These are phyloP conservation scores for Saccostrea echinata DNA, from an alignment of 1,140 invertebrate species.

Conservation along the genomic window DNA sequence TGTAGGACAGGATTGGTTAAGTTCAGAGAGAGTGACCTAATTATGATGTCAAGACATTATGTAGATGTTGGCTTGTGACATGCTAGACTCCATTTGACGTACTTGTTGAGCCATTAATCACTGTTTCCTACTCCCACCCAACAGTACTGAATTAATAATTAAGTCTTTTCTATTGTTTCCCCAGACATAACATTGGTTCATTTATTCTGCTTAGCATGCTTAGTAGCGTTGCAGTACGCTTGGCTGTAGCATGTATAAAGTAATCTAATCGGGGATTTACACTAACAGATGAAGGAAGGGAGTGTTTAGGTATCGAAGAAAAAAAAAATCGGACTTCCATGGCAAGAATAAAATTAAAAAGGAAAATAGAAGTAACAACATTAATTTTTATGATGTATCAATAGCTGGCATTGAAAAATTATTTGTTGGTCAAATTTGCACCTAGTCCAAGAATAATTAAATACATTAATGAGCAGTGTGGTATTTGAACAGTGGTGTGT, in stretches of 20 bases:
- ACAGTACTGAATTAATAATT: slow-evolving; percentile 6
- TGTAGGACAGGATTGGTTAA: neutral
- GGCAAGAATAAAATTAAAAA: neutral
- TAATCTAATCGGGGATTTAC: slow-evolving; percentile 17
- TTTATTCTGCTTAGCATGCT: slow-evolving; percentile 28
- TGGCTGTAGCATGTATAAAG: slow-evolving; percentile 7
- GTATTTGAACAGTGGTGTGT: slow-evolving; percentile 34
- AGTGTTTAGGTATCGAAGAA: neutral
- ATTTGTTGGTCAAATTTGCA: neutral
- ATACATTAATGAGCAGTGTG: slow-evolving; percentile 32
- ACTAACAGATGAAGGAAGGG: neutral
- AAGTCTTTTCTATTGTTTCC: slow-evolving; percentile 16
- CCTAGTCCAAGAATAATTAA: neutral
- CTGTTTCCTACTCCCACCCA: slow-evolving; percentile 14
- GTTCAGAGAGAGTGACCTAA: neutral
- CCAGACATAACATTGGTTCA: slow-evolving; percentile 21
- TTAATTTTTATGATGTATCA: neutral
- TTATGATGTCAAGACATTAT: slow-evolving; percentile 26
- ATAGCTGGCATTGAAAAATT: neutral
- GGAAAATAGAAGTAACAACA: neutral
- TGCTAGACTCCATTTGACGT: slow-evolving; percentile 13
- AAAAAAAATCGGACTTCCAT: neutral
- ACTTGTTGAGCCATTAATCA: neutral
- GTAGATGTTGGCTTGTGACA: slow-evolving; percentile 30
- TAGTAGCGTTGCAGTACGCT: neutral